Evolutionary conservation across 2,113 vertebrate species (phyloP), one percentile per base, ranked within the genome.

Genomic region (Tyrannus savana): DNA sequence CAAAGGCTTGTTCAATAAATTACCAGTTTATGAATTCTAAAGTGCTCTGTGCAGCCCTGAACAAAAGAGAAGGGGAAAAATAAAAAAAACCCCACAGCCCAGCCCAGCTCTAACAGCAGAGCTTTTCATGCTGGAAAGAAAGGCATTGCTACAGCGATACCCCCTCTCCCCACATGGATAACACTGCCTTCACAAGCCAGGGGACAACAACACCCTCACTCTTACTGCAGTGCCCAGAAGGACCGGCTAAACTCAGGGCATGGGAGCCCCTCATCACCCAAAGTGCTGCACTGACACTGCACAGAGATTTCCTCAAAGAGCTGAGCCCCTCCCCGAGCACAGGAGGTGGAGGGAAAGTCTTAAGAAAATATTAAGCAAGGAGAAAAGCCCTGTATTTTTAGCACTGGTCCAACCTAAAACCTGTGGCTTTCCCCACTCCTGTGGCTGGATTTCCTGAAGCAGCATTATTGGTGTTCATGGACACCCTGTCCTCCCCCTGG

Each of bases 1-100:
- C 92, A 91, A 96, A 96, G 96, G 10, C 97, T 95, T 92, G 91
- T 92, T 96, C 97, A 91, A 96, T 97, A 97, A 97, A 97, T 98
- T 96, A 97, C 95, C 68, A 56, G 88, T 97, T 97, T 97, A 98
- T 97, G 97, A 95, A 97, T 97, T 97, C 92, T 75, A 86, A 84
- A 97, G 97, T 92, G 97, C 89, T 97, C 86, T 87, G 84, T 1
- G 8, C 86, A 91, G 86, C 80, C 8, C 62, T 53, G 91, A 89
- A 91, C 84, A 91, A 95, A 94, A 82, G 81, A 37, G 18, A 89
- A 95, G n/a, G 68, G 64, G 1, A 4, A 39, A 81, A 59, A 89
- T n/a, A n/a, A 44, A 28, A 59, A 39, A 44, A 42, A 42, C 14
- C 41, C n/a, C 14, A 25, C 49, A 23, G 81, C 11, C 31, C 31